Conservation (phyloP, 2,797 vertebrate genomes). For the Urophycis tenuis region DNA sequence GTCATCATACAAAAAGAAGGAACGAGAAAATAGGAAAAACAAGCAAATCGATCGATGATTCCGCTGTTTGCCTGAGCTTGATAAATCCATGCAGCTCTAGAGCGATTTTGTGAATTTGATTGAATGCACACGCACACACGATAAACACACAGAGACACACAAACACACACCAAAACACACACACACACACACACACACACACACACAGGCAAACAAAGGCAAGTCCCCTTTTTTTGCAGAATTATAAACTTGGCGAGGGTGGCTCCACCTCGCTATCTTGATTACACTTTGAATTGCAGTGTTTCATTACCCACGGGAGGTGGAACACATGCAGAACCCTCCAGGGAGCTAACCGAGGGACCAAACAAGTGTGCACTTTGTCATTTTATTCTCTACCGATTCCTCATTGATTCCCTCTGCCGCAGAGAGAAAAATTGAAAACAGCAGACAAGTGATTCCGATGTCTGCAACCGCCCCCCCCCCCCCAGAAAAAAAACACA, state of each 20-base stretch:
- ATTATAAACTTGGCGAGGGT: background rate
- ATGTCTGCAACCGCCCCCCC: background rate
- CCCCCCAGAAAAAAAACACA: background rate
- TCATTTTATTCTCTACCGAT: slow-evolving; percentile 21
- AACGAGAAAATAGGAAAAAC: no score
- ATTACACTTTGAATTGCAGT: slow-evolving; percentile 18
- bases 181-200: background rate
- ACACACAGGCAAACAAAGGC: background rate
- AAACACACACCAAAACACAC: background rate
- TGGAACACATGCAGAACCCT: slow-evolving; percentile 35
- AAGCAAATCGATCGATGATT: background rate
- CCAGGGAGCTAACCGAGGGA: slow-evolving; percentile 16
- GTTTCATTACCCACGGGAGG: slow-evolving; percentile 26
- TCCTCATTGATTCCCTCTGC: slow-evolving; percentile 17
- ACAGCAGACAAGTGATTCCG: background rate
- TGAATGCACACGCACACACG: background rate
- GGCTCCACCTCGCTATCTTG: slow-evolving; percentile 17
- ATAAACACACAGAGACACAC: background rate
- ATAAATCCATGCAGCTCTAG: background rate
- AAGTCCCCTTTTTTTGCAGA: slow-evolving; percentile 2
- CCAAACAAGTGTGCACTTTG: slow-evolving; percentile 2
- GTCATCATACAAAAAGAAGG: background rate
- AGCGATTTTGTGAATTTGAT: background rate
- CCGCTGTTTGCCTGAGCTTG: slow-evolving; percentile 1
- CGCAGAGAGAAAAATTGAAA: slow-evolving; percentile 16